Evolutionary conservation across 2,888 invertebrate species (phyloP), one percentile per base, ranked within the genome.

Genomic region (Cheilosia soror): DNA sequence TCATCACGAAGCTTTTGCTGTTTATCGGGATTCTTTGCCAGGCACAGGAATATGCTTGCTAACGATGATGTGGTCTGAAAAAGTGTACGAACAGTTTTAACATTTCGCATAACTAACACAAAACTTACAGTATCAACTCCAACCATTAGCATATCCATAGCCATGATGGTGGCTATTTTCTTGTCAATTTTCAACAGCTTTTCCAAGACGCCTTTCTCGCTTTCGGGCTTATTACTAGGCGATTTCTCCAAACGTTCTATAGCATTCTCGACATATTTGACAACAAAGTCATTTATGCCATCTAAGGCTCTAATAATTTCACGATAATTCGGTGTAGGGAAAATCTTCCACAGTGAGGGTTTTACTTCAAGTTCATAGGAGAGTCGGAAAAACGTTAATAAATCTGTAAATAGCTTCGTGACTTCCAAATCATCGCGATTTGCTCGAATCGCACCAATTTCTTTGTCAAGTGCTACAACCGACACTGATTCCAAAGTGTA

Each of bases 41-140:
- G 90, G 6, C 87, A 76, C 27, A 91, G 63, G 53, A 91, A 40
- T 0, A 89, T 73, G 0, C 81, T 89, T 0, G 88, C 42, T 60
- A 90, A 89, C 0, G 90, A 88, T 3, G 88, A 88, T 0, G 91
- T 87, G 0, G 91, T 91, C 91, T 91, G 79, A 1, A 94, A 88
- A 90, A 13, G 27, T 15, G 27, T 15, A 15, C 7, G 37, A 27
- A 4, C 0, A 29, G 13, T 33, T 33, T 9, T 31, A 9, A 20
- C 6, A 1, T 3, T 51, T 11, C 9, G 15, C 42, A 42, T 1
- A 27, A 11, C 11, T 4, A 31, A 20, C 15, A 15, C 42, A 20
- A 29, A 91, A 76, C 85, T 93, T 92, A 97, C 96, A 65, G 96
- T 96, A 89, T 96, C 96, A 31, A 96, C 94, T 73, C 96, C 96